These are phyloP conservation scores for Kryphioiulus occultus DNA, from an alignment of 2,888 invertebrate genomes.

Conservation along the genomic window DNA sequence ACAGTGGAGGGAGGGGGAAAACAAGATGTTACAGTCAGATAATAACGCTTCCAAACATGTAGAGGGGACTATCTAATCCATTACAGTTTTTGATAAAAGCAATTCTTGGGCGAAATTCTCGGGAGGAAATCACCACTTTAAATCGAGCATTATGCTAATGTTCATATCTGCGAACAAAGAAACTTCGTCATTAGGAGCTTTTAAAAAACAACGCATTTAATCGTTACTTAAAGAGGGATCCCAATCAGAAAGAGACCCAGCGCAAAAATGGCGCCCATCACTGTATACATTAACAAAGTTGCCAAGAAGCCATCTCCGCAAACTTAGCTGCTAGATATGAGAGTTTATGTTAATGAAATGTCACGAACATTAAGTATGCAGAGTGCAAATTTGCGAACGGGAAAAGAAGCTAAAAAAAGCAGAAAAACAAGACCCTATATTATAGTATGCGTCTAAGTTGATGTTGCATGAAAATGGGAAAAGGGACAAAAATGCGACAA, in stretches of 20 bases:
- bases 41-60: background rate
- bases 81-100: constrained; percentile 39
- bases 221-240: background rate
- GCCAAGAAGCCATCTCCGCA: background rate
- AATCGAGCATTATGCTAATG: constrained; percentile 37
- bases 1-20: background rate
- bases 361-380: background rate
- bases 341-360: constrained; percentile 11
- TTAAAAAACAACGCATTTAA: background rate
- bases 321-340: background rate
- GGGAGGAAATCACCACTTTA: constrained; percentile 36
- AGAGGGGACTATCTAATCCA: constrained; percentile 35
- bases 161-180: constrained; percentile 37
- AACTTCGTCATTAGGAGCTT: constrained; percentile 36
- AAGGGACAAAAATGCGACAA: background rate
- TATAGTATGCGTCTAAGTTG: background rate
- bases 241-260: background rate
- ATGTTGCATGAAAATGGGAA: background rate
- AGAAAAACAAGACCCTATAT: background rate
- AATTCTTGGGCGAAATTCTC: constrained; percentile 34
- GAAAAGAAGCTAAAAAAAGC: background rate
- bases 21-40: background rate
- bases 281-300: background rate
- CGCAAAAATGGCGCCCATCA: background rate
- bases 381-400: background rate